Evolutionary conservation across 2,888 invertebrate genomes (phyloP).

Genomic region (Drosophila acutilabella): DNA sequence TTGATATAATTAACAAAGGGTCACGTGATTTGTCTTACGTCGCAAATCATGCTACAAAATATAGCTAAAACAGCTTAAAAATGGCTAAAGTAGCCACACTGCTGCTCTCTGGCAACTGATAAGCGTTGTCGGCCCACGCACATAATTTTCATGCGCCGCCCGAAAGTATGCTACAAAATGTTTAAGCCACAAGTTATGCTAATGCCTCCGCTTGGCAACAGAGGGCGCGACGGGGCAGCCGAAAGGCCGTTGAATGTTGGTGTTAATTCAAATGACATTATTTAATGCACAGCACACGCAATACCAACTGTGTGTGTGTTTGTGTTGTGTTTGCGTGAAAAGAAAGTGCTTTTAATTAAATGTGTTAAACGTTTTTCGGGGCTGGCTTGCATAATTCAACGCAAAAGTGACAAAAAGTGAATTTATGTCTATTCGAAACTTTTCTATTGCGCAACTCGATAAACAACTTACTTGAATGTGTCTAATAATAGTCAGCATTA

Average conservation of each 20-base stretch:
- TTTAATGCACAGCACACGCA: conserved; percentile 75
- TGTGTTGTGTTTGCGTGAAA: conserved; percentile 48
- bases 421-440: conserved; percentile 36
- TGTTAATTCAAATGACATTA: conserved; percentile 79
- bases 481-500: conserved; percentile 32
- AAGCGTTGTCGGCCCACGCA: conserved; percentile 32
- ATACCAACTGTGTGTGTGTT: conserved; percentile 23
- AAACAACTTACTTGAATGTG: conserved; percentile 30
- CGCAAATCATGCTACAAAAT: too few species aligned
- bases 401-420: conserved; percentile 49
- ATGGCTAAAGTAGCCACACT: too few species aligned
- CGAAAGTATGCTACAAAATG: conserved; percentile 58
- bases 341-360: conserved; percentile 76
- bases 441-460: conserved; percentile 54
- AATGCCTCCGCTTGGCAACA: conserved; percentile 40
- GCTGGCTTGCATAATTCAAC: conserved; percentile 67
- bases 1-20: too few species aligned
- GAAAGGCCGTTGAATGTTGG: conserved; percentile 42
- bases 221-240: neutral
- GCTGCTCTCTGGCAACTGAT: conserved; percentile 21
- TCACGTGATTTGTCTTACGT: too few species aligned
- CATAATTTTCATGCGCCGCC: conserved; percentile 51
- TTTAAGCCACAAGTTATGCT: conserved; percentile 62
- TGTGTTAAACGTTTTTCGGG: conserved; percentile 59
- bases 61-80: too few species aligned